A percentile compares a stretch with the other conserved stretches of the same genome.
These are phyloP conservation scores for Galemys pyrenaicus DNA, from an alignment of 2,113 vertebrate genomes.

Conservation along the genomic window DNA sequence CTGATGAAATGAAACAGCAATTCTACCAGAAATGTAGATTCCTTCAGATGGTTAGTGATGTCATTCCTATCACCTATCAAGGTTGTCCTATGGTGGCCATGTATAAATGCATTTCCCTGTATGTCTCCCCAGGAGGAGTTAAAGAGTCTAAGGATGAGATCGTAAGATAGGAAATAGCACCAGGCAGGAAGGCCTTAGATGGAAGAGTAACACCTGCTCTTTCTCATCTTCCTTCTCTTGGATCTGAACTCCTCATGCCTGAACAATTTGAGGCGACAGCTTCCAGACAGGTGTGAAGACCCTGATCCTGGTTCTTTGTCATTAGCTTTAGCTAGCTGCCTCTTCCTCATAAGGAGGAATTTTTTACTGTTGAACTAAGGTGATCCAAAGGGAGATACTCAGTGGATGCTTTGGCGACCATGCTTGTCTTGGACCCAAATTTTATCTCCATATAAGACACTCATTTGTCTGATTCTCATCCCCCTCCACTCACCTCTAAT, in stretches of 20 bases:
- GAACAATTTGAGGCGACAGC: neutral
- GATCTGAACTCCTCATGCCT: neutral
- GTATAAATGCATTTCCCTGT: neutral
- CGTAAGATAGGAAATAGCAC: neutral
- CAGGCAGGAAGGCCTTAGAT: too few species aligned
- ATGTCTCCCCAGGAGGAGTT: neutral
- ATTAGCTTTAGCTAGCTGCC: neutral
- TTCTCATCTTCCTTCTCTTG: neutral
- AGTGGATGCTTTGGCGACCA: neutral
- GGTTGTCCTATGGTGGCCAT: neutral
- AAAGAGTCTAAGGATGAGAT: neutral
- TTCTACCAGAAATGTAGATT: neutral
- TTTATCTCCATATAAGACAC: neutral
- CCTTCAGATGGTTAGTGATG: neutral
- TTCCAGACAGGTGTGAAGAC: neutral
- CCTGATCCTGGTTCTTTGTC: neutral
- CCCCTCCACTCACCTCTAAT: neutral
- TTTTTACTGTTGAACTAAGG: fast-evolving
- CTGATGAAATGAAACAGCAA: neutral
- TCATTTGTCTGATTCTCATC: neutral
- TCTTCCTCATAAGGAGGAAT: neutral
- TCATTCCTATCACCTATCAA: neutral
- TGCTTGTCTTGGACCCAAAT: neutral
- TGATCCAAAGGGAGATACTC: neutral
- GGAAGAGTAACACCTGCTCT: neutral